phyloP scores from a whole-genome alignment of 2,888 invertebrate genomes.

The Drosophila formosana region DNA sequence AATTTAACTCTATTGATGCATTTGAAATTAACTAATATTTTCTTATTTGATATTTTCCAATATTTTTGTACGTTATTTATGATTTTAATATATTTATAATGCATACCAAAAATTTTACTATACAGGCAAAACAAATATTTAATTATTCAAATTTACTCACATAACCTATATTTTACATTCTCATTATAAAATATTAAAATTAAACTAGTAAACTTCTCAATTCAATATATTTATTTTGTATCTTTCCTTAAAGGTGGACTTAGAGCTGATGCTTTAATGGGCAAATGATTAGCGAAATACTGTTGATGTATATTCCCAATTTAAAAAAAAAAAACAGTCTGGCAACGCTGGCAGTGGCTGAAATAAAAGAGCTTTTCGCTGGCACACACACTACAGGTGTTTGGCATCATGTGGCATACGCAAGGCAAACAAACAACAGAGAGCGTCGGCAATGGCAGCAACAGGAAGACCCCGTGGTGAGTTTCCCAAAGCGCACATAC shows the following conservation, averaged over 20 bases:
- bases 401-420: conserved; percentile 25
- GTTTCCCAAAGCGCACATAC: conserved; percentile 20
- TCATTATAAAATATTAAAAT: too few species aligned
- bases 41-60: too few species aligned
- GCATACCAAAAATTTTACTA: too few species aligned
- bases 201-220: too few species aligned
- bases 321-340: background rate
- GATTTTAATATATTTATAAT: background rate
- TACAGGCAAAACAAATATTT: too few species aligned
- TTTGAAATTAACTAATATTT: too few species aligned
- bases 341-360: conserved; percentile 42
- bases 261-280: too few species aligned
- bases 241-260: background rate
- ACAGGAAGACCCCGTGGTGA: conserved; percentile 47
- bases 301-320: too few species aligned
- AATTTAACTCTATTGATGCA: too few species aligned
- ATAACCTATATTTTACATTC: too few species aligned
- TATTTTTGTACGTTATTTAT: too few species aligned
- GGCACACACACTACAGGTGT: conserved; percentile 59
- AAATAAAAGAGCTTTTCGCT: conserved; percentile 14
- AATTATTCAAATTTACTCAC: too few species aligned
- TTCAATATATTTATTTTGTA: background rate
- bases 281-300: background rate
- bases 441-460: conserved; percentile 43
- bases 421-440: conserved; percentile 50